A percentile compares a stretch with the other conserved stretches of the same genome.
Conservation (phyloP, 2,797 vertebrate genomes). For the Phrynocephalus vlangalii region DNA sequence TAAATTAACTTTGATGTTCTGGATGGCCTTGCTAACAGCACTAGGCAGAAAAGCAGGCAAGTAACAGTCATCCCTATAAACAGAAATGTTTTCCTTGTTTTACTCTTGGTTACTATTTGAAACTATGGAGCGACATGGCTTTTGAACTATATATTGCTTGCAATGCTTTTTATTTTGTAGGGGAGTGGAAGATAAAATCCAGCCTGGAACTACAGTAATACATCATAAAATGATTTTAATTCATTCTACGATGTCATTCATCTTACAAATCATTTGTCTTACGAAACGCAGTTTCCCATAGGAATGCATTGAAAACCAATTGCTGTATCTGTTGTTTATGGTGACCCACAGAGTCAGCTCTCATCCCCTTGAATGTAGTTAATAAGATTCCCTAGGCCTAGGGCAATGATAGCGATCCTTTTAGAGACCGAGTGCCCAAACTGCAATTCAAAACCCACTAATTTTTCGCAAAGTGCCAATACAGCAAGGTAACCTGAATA, state of each 20-base stretch:
- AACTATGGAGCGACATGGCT: accelerated
- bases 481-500: too few relatives aligned
- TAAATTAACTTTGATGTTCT: neutral
- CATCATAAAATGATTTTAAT: too few relatives aligned
- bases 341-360: neutral
- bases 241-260: too few relatives aligned
- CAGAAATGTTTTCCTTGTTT: neutral
- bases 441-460: too few relatives aligned
- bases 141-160: constrained; percentile 16
- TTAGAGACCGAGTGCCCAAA: too few relatives aligned
- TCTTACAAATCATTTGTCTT: too few relatives aligned
- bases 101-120: constrained; percentile 22
- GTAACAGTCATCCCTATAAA: neutral
- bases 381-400: neutral
- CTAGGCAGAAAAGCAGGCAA: accelerated
- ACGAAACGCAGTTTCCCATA: too few relatives aligned
- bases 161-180: neutral
- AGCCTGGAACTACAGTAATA: neutral
- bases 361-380: neutral
- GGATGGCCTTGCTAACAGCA: accelerated
- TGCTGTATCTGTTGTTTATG: neutral
- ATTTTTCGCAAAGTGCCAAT: too few relatives aligned
- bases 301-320: too few relatives aligned
- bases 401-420: too few relatives aligned
- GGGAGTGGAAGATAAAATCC: neutral